Percentiles rank a stretch among this genome's conserved stretches.
phyloP scores from a whole-genome alignment of 2,113 vertebrate species.

The Microtus oregoni region DNA sequence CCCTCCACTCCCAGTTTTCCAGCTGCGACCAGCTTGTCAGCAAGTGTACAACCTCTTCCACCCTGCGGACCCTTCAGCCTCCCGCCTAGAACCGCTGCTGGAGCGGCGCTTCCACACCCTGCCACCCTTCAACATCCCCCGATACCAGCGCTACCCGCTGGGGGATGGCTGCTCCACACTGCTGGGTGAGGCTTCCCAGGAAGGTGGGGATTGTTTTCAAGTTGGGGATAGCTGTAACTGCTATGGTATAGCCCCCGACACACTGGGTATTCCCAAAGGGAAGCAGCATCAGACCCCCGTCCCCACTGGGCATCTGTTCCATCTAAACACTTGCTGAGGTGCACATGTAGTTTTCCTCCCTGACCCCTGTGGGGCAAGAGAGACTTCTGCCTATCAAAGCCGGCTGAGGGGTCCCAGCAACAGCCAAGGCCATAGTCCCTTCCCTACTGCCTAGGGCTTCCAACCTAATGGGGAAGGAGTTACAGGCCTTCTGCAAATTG shows the following conservation, averaged over 20 bases:
- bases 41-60: slow-evolving; percentile 99
- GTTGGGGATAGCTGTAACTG: not conserved
- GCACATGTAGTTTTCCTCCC: rapidly evolving
- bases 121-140: slow-evolving; percentile 94
- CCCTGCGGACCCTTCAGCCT: slow-evolving; percentile 97
- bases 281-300: not conserved
- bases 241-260: not conserved
- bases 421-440: not conserved
- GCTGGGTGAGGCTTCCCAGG: slow-evolving; percentile 85
- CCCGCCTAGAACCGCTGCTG: slow-evolving; percentile 96
- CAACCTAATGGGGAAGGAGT: not conserved
- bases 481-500: not conserved
- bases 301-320: not conserved
- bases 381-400: not conserved
- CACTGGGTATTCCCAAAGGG: not conserved
- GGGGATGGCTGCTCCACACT: slow-evolving; percentile 96
- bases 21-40: slow-evolving; percentile 96
- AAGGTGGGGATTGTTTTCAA: not conserved
- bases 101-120: slow-evolving; percentile 95
- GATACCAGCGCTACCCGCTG: slow-evolving; percentile 97
- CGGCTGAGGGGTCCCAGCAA: no score
- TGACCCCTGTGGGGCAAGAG: not conserved
- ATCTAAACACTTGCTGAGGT: not conserved
- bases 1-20: slow-evolving; percentile 83
- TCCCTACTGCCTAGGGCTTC: not conserved